These are phyloP conservation scores for Ganaspis brasiliensis DNA, from an alignment of 2,888 invertebrate genomes.

Conservation along the genomic window DNA sequence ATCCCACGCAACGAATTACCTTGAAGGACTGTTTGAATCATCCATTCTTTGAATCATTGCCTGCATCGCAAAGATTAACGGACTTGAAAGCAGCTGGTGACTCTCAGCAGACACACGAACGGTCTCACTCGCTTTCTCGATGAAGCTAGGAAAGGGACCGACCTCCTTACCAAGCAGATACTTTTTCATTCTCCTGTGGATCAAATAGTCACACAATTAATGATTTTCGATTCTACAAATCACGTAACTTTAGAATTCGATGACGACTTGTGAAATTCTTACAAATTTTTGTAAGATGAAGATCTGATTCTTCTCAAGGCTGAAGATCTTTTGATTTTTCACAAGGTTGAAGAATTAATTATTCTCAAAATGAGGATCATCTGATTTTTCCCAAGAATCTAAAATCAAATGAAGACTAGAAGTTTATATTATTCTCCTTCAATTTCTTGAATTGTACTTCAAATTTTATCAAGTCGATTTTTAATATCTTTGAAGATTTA, in stretches of 20 bases:
- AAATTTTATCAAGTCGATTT: background rate
- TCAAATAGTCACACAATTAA: background rate
- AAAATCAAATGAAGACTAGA: too few species aligned
- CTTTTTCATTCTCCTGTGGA: conserved; percentile 46
- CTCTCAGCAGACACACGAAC: conserved; percentile 83
- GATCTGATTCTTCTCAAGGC: too few species aligned
- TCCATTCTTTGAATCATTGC: conserved; percentile 95
- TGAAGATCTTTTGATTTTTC: too few species aligned
- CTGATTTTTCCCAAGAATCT: too few species aligned
- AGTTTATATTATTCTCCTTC: background rate
- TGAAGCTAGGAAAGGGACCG: conserved; percentile 82
- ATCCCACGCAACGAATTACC: conserved; percentile 94
- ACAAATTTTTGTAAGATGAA: too few species aligned
- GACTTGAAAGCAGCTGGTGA: conserved; percentile 81
- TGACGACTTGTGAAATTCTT: background rate
- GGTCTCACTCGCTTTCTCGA: conserved; percentile 88
- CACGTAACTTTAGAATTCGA: conserved; percentile 11
- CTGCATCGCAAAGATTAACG: conserved; percentile 89
- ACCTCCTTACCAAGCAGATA: conserved; percentile 72
- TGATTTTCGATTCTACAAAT: background rate
- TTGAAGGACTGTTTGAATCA: conserved; percentile 94
- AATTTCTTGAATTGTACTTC: background rate
- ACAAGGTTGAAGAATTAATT: too few species aligned
- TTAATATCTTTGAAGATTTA: background rate
- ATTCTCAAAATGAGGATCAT: too few species aligned